phyloP scores from a whole-genome alignment of 2,888 invertebrate species.

The Aproaerema taeniolella region DNA sequence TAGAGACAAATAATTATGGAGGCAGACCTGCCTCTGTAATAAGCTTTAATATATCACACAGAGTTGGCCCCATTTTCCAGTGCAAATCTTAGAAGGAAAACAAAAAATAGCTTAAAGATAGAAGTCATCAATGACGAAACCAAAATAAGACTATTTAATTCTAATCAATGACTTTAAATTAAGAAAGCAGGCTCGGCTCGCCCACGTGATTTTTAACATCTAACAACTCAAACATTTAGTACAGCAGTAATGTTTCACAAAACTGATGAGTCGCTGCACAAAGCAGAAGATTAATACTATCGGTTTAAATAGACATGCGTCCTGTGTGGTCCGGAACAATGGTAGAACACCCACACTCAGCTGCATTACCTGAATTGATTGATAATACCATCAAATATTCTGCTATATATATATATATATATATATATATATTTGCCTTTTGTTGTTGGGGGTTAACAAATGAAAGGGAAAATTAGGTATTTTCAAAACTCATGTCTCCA shows the following conservation, averaged over 20 bases:
- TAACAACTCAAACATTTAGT: conserved; percentile 10
- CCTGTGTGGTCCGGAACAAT: conserved; percentile 18
- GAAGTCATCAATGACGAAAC: no score
- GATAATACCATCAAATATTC: conserved; percentile 16
- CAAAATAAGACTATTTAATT: no score
- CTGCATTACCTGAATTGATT: conserved; percentile 14
- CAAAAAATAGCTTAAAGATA: no score
- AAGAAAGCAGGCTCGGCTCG: neutral
- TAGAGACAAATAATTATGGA: no score
- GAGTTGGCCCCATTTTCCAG: no score
- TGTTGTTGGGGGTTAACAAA: no score
- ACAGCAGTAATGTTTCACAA: conserved; percentile 11
- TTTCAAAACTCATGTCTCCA: no score
- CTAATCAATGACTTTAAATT: conserved; percentile 1
- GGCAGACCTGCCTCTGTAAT: no score
- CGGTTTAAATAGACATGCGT: conserved; percentile 16
- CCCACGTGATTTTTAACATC: conserved; percentile 8
- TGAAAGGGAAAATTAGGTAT: no score
- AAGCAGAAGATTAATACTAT: conserved; percentile 18
- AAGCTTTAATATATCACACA: no score
- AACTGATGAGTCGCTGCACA: conserved; percentile 17
- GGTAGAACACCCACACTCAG: conserved; percentile 8
- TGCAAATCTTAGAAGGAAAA: no score
- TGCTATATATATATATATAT: neutral
- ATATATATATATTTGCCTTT: neutral